These are phyloP conservation scores for Acromyrmex charruanus DNA, from an alignment of 1,140 invertebrate species.

Conservation along the genomic window DNA sequence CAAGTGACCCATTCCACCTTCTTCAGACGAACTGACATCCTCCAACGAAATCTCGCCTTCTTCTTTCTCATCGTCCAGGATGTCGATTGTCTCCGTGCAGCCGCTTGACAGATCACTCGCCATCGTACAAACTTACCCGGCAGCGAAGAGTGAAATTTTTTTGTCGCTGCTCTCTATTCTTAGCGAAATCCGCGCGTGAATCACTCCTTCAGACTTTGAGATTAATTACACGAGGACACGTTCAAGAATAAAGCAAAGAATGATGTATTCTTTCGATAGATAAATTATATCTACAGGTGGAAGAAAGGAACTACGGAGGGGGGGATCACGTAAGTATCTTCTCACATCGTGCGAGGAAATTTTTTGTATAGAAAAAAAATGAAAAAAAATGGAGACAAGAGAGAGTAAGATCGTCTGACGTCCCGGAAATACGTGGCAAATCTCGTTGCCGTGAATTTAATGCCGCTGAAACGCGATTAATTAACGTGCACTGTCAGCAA, in stretches of 20 bases:
- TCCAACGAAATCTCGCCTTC: constrained; percentile 85
- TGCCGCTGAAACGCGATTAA: not conserved
- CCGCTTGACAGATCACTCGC: constrained; percentile 83
- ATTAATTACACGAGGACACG: constrained; percentile 50
- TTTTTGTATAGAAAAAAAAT: not conserved
- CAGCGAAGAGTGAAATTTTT: not conserved
- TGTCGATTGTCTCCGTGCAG: constrained; percentile 79
- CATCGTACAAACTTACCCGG: constrained; percentile 79
- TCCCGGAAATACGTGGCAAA: constrained; percentile 7
- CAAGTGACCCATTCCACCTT: constrained; percentile 72
- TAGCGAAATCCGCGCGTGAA: constrained; percentile 34
- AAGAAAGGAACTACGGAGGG: no score
- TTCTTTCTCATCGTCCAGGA: constrained; percentile 82
- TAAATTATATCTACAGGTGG: not conserved
- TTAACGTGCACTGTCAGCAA: constrained; percentile 26
- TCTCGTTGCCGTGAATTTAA: not conserved
- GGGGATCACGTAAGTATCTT: not conserved
- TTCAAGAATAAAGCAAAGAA: not conserved
- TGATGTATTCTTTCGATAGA: not conserved
- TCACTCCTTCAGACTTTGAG: constrained; percentile 21
- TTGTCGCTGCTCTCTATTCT: not conserved
- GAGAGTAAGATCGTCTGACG: not conserved
- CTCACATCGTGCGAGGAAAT: not conserved
- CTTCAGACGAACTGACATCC: constrained; percentile 85
- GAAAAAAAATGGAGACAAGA: not conserved